phyloP scores from a whole-genome alignment of 2,888 invertebrate genomes.

The Polydrusus pterygomalis region DNA sequence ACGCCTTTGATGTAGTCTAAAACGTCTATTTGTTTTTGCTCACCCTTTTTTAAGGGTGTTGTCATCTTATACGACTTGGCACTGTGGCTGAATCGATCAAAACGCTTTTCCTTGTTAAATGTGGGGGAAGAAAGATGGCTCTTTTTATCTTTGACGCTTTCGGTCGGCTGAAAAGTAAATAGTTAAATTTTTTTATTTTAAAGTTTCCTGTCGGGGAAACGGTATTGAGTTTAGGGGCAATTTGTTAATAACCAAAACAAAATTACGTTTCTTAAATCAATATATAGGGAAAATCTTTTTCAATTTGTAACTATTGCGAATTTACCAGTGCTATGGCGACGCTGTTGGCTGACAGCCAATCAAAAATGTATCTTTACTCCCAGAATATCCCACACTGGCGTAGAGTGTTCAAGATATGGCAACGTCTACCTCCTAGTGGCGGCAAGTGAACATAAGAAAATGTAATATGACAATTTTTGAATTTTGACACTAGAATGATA shows the following conservation, averaged over 20 bases:
- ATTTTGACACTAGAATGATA: too few relatives aligned
- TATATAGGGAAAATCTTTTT: too few relatives aligned
- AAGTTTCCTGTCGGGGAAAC: neutral
- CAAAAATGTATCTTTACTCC: too few relatives aligned
- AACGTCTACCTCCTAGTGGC: too few relatives aligned
- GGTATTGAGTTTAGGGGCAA: neutral
- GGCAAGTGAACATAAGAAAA: too few relatives aligned
- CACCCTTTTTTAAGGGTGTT: conserved; percentile 51
- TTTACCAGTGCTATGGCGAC: too few relatives aligned
- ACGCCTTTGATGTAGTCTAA: conserved; percentile 27
- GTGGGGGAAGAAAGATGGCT: conserved; percentile 41
- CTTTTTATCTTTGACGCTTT: conserved; percentile 41
- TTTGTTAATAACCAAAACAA: neutral
- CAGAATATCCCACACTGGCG: too few relatives aligned
- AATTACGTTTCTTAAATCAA: neutral
- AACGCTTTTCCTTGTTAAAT: conserved; percentile 53
- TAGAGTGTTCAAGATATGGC: too few relatives aligned
- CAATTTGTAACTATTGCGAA: too few relatives aligned
- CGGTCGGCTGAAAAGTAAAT: conserved; percentile 28
- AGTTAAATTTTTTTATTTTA: conserved; percentile 32
- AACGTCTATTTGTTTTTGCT: conserved; percentile 55
- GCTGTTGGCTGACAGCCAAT: too few relatives aligned
- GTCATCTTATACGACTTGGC: conserved; percentile 52
- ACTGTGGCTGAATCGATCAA: conserved; percentile 50
- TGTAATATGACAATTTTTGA: too few relatives aligned